Evolutionary conservation across 1,140 invertebrate species (phyloP), one percentile per base, ranked within the genome.

Genomic region (Cyclargus thomasi): DNA sequence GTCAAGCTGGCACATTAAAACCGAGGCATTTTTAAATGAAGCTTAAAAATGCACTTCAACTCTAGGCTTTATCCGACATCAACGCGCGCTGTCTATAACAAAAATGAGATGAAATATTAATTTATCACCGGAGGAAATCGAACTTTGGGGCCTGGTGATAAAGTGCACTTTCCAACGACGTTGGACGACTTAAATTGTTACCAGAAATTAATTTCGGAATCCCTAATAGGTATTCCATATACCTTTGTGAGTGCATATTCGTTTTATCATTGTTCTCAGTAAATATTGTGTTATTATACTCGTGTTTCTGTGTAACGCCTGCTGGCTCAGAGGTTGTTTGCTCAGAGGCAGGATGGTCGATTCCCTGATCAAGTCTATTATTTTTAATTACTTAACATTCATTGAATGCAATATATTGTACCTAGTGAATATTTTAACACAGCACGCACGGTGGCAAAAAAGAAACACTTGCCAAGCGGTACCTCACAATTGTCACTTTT

Each of bases 31-130:
- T 29, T 29, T 29, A 3, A 29, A 3, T 47, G 39, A 47, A 8
- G 11, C 2, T 47, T 8, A 47, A 11, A 47, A 14, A 47, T 14
- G 39, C 14, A 47, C 3, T 16, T 47, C 8, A 47, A 47, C 3
- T 47, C 39, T 47, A 47, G 39, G 3, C 1, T 47, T 47, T 14
- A 47, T 47, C 1, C 10, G 39, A 47, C 39, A 47, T 47, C 39
- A 47, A 47, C 39, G 39, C 10, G 39, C 39, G 39, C 39, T 47
- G 39, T 47, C 39, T 47, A 47, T 47, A 47, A 47, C 39, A 47
- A 47, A 47, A 47, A 47, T 47, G 39, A 47, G 39, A 47, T 47
- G 39, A 47, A 47, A 47, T 47, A 47, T 47, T 47, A 16, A 47
- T 47, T 47, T 8, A 47, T 16, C 14, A 47, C 11, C 39, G 14